Base-by-base conservation (phyloP, 2,797 vertebrate species). In the Pogonophryne albipinna region DNA sequence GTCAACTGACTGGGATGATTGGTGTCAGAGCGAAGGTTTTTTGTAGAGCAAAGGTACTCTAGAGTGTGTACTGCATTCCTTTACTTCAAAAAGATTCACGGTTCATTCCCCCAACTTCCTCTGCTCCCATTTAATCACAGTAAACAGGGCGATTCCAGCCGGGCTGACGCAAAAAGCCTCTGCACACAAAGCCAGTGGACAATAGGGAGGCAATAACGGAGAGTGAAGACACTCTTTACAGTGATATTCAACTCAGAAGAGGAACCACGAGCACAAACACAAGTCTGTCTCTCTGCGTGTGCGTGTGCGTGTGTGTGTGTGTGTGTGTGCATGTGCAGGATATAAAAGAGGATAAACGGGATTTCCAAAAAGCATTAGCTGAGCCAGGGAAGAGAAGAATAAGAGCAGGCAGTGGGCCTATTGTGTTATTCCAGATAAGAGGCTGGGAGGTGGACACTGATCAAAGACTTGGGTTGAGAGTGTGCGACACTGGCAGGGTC, bases 121-220 rank as follows among this genome's bases (percentile, higher is more conserved):
- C 70, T 78, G 80, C 75, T 80, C 64, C 80, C 71, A 75, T 90
- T 92, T 91, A 92, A 89, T 91, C 88, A 85, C 79, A 81, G 88
- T 75, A 89, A 93, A 90, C 77, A 73, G 79, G 68, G 79, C 42
- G 47, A 83, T 80, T 87, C 79, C 74, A 83, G 74, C 66, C 69
- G n/a, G 65, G 64, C 71, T 79, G 71, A 91, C 80, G 88, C 85
- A 91, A 82, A 89, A 85, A 81, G 77, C 68, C 70, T 66, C 77
- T 27, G 56, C 69, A 76, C 85, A 85, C 85, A 88, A 91, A 89
- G 77, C 57, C 58, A 57, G 61, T 10, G 65, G 82, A 88, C 83
- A 91, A 92, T 86, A 68, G 78, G 59, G 79, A 87, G 56, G 86
- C 76, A 83, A 84, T 79, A 91, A 78, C 80, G 57, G 53, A 79